Conservation (phyloP, 1,140 invertebrate genomes). For the Belonocnema kinseyi region DNA sequence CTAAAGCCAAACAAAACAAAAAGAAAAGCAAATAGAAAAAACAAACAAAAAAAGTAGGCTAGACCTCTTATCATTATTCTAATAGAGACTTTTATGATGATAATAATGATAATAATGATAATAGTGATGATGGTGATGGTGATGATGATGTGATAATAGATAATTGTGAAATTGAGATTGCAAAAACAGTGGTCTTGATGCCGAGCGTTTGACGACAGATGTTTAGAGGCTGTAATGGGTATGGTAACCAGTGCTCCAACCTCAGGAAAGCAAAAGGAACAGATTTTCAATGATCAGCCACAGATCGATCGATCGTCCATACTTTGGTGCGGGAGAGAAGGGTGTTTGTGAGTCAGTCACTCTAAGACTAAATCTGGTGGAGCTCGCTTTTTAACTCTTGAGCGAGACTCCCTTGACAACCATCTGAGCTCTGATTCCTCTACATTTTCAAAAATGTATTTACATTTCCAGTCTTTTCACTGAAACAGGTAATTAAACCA, state of each 20-base stretch:
- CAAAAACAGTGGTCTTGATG: slow-evolving; percentile 56
- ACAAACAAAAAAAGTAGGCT: too few species aligned
- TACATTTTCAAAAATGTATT: slow-evolving; percentile 75
- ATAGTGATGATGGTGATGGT: too few species aligned
- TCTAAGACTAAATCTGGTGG: slow-evolving; percentile 70
- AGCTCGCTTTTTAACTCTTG: slow-evolving; percentile 68
- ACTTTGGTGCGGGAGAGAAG: slow-evolving; percentile 76
- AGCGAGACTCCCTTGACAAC: slow-evolving; percentile 74
- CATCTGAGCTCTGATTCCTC: slow-evolving; percentile 76
- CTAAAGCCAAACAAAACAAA: slow-evolving; percentile 31
- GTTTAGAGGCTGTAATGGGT: slow-evolving; percentile 56
- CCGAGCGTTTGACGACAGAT: slow-evolving; percentile 55
- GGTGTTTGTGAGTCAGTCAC: slow-evolving; percentile 65
- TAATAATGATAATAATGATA: too few species aligned
- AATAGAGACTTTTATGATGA: too few species aligned
- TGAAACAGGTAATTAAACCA: slow-evolving; percentile 70
- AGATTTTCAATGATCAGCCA: slow-evolving; percentile 68
- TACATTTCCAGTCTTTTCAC: slow-evolving; percentile 73
- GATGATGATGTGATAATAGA: neutral
- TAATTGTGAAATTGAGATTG: slow-evolving; percentile 53
- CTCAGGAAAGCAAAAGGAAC: slow-evolving; percentile 65
- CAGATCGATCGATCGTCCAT: slow-evolving; percentile 65
- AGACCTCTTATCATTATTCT: too few species aligned
- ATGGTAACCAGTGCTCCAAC: slow-evolving; percentile 64
- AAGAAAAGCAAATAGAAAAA: neutral